Percentiles rank a stretch among this genome's conserved stretches.
These are phyloP conservation scores for Vannuccia rotundouncinata DNA, from an alignment of 2,888 invertebrate species.

Conservation along the genomic window DNA sequence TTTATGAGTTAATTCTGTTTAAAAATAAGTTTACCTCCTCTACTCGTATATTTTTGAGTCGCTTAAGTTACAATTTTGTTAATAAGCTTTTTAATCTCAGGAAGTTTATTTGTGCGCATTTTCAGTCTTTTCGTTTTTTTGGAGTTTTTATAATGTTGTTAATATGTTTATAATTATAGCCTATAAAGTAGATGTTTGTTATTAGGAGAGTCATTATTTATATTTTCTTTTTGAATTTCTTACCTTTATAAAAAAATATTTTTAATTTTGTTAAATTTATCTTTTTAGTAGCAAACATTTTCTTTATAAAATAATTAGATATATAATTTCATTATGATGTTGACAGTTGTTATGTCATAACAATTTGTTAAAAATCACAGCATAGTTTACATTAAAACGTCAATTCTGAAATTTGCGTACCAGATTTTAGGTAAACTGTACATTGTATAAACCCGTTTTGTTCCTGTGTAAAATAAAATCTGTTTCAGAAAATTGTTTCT, in stretches of 20 bases:
- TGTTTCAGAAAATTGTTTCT: no score
- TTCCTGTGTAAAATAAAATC: background rate
- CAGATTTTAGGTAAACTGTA: background rate
- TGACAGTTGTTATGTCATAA: background rate
- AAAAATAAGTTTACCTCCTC: background rate
- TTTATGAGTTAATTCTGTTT: slow-evolving; percentile 11
- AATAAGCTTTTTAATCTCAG: slow-evolving; percentile 1
- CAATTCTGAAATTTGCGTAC: slow-evolving; percentile 16
- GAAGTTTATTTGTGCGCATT: slow-evolving; percentile 19
- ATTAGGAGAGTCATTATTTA: background rate
- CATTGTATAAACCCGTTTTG: slow-evolving; percentile 10
- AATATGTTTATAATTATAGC: no score
- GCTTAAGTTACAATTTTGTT: slow-evolving; percentile 13
- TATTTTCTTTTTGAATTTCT: background rate
- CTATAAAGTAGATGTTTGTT: no score
- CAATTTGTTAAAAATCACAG: background rate
- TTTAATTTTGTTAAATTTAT: background rate
- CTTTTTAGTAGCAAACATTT: no score
- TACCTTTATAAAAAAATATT: background rate
- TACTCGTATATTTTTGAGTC: background rate
- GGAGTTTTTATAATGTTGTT: no score
- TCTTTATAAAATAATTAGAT: background rate
- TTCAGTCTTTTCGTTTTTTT: background rate
- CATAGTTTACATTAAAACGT: background rate
- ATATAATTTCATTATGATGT: background rate